These are phyloP conservation scores for Hermaeophaga mercurialis DNA, from an alignment of 2,888 invertebrate genomes.

Conservation along the genomic window DNA sequence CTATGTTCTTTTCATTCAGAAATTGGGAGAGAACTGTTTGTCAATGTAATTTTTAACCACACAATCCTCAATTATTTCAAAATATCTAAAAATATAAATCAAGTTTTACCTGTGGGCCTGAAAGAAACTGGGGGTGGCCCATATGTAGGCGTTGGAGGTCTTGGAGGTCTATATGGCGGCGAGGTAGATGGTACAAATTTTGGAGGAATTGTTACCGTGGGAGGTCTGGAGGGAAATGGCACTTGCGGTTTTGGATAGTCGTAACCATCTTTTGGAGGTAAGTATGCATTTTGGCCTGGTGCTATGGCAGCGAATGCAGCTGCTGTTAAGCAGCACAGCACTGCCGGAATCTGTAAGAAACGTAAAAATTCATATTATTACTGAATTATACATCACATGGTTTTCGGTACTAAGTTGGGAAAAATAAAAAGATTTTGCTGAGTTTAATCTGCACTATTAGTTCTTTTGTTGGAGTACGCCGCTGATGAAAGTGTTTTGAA, in stretches of 20 bases:
- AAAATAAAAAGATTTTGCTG: too few relatives aligned
- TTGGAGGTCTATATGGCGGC: constrained; percentile 29
- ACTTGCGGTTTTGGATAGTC: constrained; percentile 71
- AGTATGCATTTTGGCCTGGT: constrained; percentile 75
- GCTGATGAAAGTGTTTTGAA: neutral
- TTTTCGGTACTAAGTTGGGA: too few relatives aligned
- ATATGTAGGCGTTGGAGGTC: constrained; percentile 30
- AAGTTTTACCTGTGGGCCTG: constrained; percentile 16
- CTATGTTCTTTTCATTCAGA: too few relatives aligned
- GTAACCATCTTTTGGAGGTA: constrained; percentile 77
- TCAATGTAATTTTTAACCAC: too few relatives aligned
- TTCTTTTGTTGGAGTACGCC: too few relatives aligned
- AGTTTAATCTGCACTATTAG: too few relatives aligned
- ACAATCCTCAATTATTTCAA: too few relatives aligned
- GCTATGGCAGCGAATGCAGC: constrained; percentile 61
- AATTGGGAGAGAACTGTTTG: too few relatives aligned
- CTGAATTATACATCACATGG: too few relatives aligned
- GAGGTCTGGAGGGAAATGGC: constrained; percentile 60
- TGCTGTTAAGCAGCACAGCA: constrained; percentile 58
- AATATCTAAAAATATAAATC: too few relatives aligned
- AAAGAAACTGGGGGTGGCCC: constrained; percentile 27
- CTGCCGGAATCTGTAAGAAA: constrained; percentile 60
- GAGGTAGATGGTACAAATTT: constrained; percentile 16
- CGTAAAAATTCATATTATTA: too few relatives aligned
- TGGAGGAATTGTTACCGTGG: constrained; percentile 15